phyloP scores from a whole-genome alignment of 2,113 vertebrate genomes.

The Cottus gobio region DNA sequence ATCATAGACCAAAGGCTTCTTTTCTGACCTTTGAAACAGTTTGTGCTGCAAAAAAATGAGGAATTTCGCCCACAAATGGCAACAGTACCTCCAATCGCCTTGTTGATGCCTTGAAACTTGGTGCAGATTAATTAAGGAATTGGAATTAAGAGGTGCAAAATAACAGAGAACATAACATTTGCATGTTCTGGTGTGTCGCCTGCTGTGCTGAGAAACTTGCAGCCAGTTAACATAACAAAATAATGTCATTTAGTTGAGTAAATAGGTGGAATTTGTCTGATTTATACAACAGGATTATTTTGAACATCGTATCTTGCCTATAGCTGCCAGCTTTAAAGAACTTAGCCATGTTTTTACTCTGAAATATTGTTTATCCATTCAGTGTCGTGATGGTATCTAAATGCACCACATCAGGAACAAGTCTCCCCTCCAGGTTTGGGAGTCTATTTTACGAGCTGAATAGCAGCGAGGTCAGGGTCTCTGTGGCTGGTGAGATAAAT shows the following conservation, averaged over 20 bases:
- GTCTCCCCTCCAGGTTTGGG: slow-evolving; percentile 39
- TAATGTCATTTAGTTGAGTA: not conserved
- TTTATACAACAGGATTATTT: not conserved
- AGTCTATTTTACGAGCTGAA: slow-evolving; percentile 57
- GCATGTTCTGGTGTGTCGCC: not conserved
- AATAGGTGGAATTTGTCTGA: slow-evolving; percentile 1
- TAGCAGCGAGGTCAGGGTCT: slow-evolving; percentile 52
- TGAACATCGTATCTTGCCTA: not conserved
- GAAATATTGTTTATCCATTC: slow-evolving; percentile 18
- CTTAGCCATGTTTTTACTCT: slow-evolving; percentile 6
- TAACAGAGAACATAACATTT: not conserved
- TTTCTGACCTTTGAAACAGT: not conserved
- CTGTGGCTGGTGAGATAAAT: slow-evolving; percentile 57
- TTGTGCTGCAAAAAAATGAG: not conserved
- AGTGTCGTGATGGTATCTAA: slow-evolving; percentile 43
- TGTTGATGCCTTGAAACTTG: not conserved
- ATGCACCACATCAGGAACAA: slow-evolving; percentile 31
- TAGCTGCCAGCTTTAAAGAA: not conserved
- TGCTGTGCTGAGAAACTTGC: not conserved
- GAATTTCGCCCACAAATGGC: not conserved
- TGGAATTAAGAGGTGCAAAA: not conserved
- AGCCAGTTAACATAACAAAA: not conserved
- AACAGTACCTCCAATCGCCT: not conserved
- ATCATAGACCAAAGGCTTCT: not conserved
- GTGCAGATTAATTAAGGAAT: not conserved